phyloP scores from a whole-genome alignment of 2,113 vertebrate species.

The Malaclemys terrapin region DNA sequence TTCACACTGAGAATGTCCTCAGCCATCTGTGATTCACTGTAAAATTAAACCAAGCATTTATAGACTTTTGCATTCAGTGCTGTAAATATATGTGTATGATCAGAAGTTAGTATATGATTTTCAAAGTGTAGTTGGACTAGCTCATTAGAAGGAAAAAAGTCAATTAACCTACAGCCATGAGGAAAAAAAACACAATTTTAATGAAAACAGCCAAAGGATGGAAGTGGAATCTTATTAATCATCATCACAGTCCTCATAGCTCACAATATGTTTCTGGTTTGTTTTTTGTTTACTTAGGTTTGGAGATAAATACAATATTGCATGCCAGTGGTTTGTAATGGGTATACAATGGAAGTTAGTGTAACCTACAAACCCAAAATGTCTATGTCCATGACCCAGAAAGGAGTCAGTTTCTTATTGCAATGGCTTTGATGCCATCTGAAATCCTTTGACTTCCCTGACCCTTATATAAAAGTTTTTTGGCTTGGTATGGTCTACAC shows the following conservation, averaged over 20 bases:
- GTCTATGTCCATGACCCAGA: background rate
- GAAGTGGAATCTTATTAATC: background rate
- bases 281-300: background rate
- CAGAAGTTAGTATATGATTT: background rate
- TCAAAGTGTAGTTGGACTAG: background rate
- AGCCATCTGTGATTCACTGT: background rate
- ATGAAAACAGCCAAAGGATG: background rate
- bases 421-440: background rate
- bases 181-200: background rate
- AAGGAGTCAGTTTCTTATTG: background rate
- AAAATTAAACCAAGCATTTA: conserved; percentile 23
- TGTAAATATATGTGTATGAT: background rate
- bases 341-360: background rate
- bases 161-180: background rate
- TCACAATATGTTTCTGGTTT: background rate
- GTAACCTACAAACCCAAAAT: background rate
- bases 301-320: background rate
- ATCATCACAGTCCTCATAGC: background rate
- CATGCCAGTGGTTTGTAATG: rapidly evolving
- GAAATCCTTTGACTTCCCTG: background rate
- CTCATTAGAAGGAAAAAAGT: background rate
- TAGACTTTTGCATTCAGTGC: background rate
- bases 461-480: background rate
- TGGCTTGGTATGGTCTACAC: background rate
- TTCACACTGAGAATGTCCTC: background rate